Evolutionary conservation across 2,888 invertebrate genomes (phyloP).

Genomic region (Agrilus cyanescens): DNA sequence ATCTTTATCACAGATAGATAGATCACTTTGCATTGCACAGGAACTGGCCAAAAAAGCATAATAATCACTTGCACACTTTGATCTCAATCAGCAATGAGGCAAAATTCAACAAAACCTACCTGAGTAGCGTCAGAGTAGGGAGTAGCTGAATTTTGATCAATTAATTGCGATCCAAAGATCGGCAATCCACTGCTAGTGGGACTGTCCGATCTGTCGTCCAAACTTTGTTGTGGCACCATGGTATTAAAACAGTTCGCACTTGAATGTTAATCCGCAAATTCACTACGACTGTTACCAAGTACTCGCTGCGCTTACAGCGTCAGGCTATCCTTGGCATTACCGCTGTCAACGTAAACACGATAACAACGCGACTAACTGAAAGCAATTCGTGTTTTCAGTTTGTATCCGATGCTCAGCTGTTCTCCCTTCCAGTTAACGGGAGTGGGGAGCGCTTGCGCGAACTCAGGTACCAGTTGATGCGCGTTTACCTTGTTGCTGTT

Average conservation of each 20-base stretch:
- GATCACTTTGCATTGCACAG: too few relatives aligned
- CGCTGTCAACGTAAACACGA: slow-evolving; percentile 31
- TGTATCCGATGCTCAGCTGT: slow-evolving; percentile 37
- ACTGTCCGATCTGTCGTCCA: slow-evolving; percentile 34
- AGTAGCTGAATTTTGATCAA: slow-evolving; percentile 82
- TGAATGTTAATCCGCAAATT: slow-evolving; percentile 9
- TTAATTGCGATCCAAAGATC: slow-evolving; percentile 81
- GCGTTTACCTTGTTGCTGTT: slow-evolving; percentile 16
- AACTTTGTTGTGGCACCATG: slow-evolving; percentile 64
- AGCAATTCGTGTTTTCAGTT: slow-evolving; percentile 39
- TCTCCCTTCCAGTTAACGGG: slow-evolving; percentile 22
- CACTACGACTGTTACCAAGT: slow-evolving; percentile 25
- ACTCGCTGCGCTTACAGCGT: slow-evolving; percentile 27
- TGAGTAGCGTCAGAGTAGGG: slow-evolving; percentile 98
- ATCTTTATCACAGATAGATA: slow-evolving; percentile 12
- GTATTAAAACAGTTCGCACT: slow-evolving; percentile 23
- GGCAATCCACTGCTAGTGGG: slow-evolving; percentile 50
- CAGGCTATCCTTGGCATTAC: slow-evolving; percentile 30
- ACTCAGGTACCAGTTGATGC: slow-evolving; percentile 26
- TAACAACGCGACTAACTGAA: slow-evolving; percentile 46
- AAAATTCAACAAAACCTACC: slow-evolving; percentile 45
- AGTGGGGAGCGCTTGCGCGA: slow-evolving; percentile 15
- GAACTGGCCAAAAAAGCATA: too few relatives aligned
- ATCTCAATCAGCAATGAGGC: neutral
- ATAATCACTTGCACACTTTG: neutral